These are phyloP conservation scores for Hedya salicella DNA, from an alignment of 2,888 invertebrate species.

Conservation along the genomic window DNA sequence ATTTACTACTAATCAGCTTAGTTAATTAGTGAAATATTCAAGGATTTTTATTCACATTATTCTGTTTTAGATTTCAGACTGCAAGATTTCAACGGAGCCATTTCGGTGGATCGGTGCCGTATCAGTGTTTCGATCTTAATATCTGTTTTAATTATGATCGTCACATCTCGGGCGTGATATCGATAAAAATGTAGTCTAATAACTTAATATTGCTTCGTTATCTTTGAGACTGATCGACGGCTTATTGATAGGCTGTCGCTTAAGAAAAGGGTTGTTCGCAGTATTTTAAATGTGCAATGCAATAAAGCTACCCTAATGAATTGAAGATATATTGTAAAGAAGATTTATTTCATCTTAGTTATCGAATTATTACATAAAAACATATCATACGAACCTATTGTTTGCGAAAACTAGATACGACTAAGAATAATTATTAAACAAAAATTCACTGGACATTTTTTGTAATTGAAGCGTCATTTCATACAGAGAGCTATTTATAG, in stretches of 20 bases:
- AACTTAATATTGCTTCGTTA: slow-evolving; percentile 53
- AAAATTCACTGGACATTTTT: no score
- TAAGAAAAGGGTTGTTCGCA: slow-evolving; percentile 23
- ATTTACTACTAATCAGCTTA: slow-evolving; percentile 45
- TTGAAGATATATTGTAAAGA: slow-evolving; percentile 2
- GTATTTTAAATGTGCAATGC: slow-evolving; percentile 16
- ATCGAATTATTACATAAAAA: neutral
- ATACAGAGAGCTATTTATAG: no score
- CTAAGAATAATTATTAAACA: neutral
- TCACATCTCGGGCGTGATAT: slow-evolving; percentile 53
- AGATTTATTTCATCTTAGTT: slow-evolving; percentile 2
- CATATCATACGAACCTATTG: neutral
- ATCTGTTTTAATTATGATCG: slow-evolving; percentile 59
- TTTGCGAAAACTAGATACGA: neutral
- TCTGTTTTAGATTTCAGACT: slow-evolving; percentile 77
- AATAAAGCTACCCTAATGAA: neutral
- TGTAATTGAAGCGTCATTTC: no score
- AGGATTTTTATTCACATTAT: slow-evolving; percentile 1
- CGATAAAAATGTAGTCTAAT: slow-evolving; percentile 54
- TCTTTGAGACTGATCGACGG: slow-evolving; percentile 43
- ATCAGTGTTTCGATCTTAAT: slow-evolving; percentile 64
- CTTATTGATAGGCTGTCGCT: slow-evolving; percentile 11
- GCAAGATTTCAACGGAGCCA: slow-evolving; percentile 77
- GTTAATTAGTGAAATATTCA: slow-evolving; percentile 64
- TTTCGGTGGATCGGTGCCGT: slow-evolving; percentile 59